A percentile compares a stretch with the other conserved stretches of the same genome.
Evolutionary conservation across 2,888 invertebrate species (phyloP).

Genomic region (Ichneumon xanthorius): DNA sequence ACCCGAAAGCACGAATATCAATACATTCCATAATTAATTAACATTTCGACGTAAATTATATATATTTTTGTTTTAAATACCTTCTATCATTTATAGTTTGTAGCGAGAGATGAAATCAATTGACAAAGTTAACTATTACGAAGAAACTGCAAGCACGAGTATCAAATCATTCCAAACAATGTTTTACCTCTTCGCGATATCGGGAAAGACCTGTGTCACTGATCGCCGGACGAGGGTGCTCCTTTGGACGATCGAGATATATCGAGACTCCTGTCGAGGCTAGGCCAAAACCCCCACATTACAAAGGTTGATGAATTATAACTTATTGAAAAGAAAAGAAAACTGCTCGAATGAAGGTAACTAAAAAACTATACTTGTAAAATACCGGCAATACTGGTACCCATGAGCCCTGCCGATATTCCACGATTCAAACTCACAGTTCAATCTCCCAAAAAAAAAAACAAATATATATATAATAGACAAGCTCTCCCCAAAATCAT

Average conservation of each 20-base stretch:
- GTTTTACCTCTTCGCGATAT: constrained; percentile 14
- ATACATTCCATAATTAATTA: constrained; percentile 55
- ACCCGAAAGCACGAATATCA: constrained; percentile 41
- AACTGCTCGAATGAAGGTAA: constrained; percentile 71
- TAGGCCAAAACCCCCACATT: constrained; percentile 70
- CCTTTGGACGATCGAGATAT: constrained; percentile 55
- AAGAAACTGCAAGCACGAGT: constrained; percentile 24
- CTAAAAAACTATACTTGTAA: constrained; percentile 65
- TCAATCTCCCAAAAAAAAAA: constrained; percentile 29
- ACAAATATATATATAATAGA: background rate
- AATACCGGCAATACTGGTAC: constrained; percentile 46
- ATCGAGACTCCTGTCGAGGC: constrained; percentile 69
- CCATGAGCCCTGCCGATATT: constrained; percentile 52
- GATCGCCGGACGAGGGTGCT: background rate
- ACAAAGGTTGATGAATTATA: constrained; percentile 70
- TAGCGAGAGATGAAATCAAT: constrained; percentile 25
- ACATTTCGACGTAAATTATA: constrained; percentile 38
- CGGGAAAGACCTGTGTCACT: background rate
- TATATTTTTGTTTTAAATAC: constrained; percentile 3
- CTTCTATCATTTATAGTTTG: constrained; percentile 16
- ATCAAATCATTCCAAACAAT: constrained; percentile 60
- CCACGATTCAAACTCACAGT: constrained; percentile 54
- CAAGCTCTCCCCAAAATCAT: constrained; percentile 11
- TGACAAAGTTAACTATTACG: constrained; percentile 21
- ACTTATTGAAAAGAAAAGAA: constrained; percentile 48